Conservation (phyloP, 2,113 vertebrate genomes). For the Capreolus pygargus region DNA sequence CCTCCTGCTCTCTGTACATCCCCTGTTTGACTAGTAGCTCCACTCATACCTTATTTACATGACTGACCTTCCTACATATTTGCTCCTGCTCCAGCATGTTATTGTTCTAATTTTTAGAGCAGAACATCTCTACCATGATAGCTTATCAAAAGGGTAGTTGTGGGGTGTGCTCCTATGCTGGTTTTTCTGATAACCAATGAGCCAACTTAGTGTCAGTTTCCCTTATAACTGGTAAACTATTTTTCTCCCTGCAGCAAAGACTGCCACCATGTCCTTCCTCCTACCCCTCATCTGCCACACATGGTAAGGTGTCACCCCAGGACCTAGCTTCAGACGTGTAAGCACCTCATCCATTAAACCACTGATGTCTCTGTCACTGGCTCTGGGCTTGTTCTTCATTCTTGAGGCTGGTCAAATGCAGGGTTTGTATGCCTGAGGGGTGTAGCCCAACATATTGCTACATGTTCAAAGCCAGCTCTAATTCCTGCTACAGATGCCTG, state of each 20-base stretch:
- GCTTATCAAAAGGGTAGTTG: not conserved
- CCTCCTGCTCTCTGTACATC: not conserved
- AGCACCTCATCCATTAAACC: not conserved
- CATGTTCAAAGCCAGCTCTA: not conserved
- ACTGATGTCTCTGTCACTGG: not conserved
- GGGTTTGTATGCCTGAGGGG: not conserved
- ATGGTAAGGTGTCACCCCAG: not conserved
- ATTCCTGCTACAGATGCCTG: not conserved
- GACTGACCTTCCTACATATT: not conserved
- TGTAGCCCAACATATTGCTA: not conserved
- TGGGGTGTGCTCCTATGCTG: not conserved
- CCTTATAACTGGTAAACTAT: not conserved
- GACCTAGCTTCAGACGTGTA: not conserved
- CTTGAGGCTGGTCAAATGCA: not conserved
- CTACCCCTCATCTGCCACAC: not conserved
- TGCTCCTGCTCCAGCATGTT: not conserved
- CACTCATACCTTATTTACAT: not conserved
- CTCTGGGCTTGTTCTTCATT: not conserved
- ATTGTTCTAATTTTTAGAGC: not conserved
- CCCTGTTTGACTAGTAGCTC: not conserved
- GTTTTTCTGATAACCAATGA: not conserved
- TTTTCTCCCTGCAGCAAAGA: not conserved
- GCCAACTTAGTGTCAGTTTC: not conserved
- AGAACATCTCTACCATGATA: not conserved
- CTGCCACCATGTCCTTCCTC: not conserved